Base-by-base conservation (phyloP, 2,113 vertebrate genomes). In the Serilophus lunatus region DNA sequence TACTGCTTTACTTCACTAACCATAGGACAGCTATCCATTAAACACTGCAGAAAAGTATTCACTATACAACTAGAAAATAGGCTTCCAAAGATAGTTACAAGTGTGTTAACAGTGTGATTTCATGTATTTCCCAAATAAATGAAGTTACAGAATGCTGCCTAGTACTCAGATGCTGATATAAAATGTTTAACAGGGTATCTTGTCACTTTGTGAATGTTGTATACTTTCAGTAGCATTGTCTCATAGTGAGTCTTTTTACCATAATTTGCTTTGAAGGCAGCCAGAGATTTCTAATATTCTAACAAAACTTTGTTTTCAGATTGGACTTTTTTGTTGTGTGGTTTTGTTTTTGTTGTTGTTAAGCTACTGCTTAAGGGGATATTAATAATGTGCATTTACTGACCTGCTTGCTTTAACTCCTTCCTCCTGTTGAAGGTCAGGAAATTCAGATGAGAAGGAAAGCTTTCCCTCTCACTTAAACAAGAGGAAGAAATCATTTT, bases 1-100 rank as follows among this genome's bases (percentile, higher is more conserved):
- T 98, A 97, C 79, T 93, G 98, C 97, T 98, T 98, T 97, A 95
- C 76, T 97, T 98, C 97, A 98, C 97, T 98, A 97, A 98, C 95
- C 90, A 49, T 97, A 97, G 82, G 56, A 95, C 94, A 97, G 95
- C 95, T 97, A 76, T 94, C 94, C 97, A 70, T 96, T 96, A 97
- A 98, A 97, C 96, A 98, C 92, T 97, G 97, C 91, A 97, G 90
- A 94, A 94, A 81, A 97, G 80, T 96, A 95, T 78, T 98, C 94
- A 94, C 76, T 95, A 69, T 96, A 96, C 92, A 96, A 88, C 45
- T 97, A 98, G 85, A n/a, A 93, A 92, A 95, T 97, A 98, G 96
- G 90, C 83, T 98, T 98, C 96, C 79, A 91, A 93, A 95, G 80
- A 90, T 98, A 98, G 96, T 96, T 97, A 95, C 82, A 96, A 92